These are phyloP conservation scores for Lates calcarifer DNA, from an alignment of 2,113 vertebrate species.

Conservation along the genomic window DNA sequence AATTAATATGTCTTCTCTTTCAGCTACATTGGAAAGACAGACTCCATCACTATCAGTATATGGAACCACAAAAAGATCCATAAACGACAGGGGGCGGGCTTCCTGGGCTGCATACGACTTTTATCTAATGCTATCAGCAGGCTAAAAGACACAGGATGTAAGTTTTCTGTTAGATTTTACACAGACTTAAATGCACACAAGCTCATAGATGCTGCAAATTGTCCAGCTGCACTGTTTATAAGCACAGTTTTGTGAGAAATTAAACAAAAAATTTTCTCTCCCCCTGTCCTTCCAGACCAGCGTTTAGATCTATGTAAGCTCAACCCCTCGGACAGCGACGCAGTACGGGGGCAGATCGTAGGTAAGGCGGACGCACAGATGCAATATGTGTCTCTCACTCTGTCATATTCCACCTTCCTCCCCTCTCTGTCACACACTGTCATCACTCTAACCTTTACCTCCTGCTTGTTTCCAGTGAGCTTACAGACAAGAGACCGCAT, in stretches of 20 bases:
- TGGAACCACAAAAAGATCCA: slow-evolving; percentile 99
- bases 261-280: slow-evolving; percentile 28
- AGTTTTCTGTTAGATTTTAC: slow-evolving; percentile 55
- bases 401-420: not conserved
- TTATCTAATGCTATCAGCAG: slow-evolving; percentile 98
- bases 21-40: slow-evolving; percentile 96
- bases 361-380: slow-evolving; percentile 84
- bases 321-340: slow-evolving; percentile 96
- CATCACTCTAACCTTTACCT: slow-evolving; percentile 32
- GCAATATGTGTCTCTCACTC: not conserved
- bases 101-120: slow-evolving; percentile 96
- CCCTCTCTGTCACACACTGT: not conserved
- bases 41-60: slow-evolving; percentile 98
- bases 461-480: slow-evolving; percentile 87
- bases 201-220: not conserved
- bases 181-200: not conserved
- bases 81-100: slow-evolving; percentile 97
- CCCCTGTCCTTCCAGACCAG: slow-evolving; percentile 88
- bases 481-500: slow-evolving; percentile 97
- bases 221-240: not conserved
- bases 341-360: slow-evolving; percentile 98
- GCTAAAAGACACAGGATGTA: slow-evolving; percentile 98
- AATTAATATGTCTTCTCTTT: too few species aligned
- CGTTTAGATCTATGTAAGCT: slow-evolving; percentile 99
- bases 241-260: not conserved